Conservation (phyloP, 2,113 vertebrate species). For the Prochilodus magdalenae region DNA sequence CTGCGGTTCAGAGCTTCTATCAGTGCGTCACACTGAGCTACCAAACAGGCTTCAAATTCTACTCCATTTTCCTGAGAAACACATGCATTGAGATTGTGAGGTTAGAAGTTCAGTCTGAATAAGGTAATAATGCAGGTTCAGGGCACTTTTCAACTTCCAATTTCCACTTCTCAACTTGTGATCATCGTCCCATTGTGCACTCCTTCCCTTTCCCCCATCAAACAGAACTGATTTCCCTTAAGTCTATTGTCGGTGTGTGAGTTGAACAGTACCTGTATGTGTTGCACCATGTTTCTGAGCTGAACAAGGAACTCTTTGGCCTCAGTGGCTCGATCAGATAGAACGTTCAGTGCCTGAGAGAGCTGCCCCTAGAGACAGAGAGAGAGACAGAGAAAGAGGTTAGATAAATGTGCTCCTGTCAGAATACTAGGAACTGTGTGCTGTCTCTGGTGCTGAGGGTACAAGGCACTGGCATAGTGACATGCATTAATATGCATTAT, state of each 20-base stretch:
- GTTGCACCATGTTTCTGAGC: constrained; percentile 95
- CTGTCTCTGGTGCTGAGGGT: neutral
- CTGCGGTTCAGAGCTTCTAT: constrained; percentile 95
- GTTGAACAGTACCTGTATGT: constrained; percentile 88
- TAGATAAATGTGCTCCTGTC: neutral
- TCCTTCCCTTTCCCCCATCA: neutral
- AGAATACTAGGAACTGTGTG: neutral
- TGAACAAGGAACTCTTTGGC: constrained; percentile 97
- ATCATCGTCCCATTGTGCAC: no score
- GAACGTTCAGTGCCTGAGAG: constrained; percentile 91
- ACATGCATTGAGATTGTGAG: neutral
- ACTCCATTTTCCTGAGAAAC: constrained; percentile 90
- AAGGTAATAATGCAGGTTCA: constrained; percentile 17
- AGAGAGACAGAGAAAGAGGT: constrained; percentile 15
- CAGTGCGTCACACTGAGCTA: constrained; percentile 97
- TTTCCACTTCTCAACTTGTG: neutral
- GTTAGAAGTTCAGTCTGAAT: neutral
- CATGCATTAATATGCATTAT: no score
- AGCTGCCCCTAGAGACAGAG: constrained; percentile 86
- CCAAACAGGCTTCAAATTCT: constrained; percentile 97
- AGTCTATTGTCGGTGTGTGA: neutral
- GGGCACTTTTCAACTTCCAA: neutral
- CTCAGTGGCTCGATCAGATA: constrained; percentile 96
- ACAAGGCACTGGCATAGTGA: neutral
- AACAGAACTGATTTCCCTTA: neutral